phyloP scores from a whole-genome alignment of 2,113 vertebrate species.

The Andinoacara biseriatus region DNA sequence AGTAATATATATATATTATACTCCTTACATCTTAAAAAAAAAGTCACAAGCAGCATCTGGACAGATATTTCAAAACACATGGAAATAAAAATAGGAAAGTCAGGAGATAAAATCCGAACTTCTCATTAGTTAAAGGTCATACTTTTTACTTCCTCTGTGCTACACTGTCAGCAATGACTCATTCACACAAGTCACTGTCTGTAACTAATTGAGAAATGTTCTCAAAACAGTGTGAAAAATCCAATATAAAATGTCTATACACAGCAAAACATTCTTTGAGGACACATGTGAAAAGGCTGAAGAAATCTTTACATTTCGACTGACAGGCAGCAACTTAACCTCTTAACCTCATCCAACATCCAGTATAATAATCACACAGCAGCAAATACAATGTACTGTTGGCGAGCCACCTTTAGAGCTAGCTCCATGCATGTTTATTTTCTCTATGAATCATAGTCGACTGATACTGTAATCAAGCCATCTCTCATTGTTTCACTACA shows the following conservation, averaged over 20 bases:
- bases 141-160: neutral
- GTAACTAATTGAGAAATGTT: neutral
- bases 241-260: neutral
- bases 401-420: conserved; percentile 7
- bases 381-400: neutral
- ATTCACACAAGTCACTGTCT: neutral
- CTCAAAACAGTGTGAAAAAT: neutral
- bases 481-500: conserved; percentile 41
- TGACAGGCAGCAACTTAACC: conserved; percentile 7
- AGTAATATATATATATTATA: neutral
- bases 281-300: neutral
- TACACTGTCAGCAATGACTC: neutral
- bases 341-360: conserved; percentile 6
- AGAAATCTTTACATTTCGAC: neutral
- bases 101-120: neutral
- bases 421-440: conserved; percentile 13
- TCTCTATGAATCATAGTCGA: conserved; percentile 34
- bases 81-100: neutral
- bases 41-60: neutral
- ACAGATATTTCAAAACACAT: conserved; percentile 5
- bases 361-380: neutral
- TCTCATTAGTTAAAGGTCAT: conserved; percentile 31
- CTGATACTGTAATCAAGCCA: conserved; percentile 53
- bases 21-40: neutral
- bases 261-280: neutral